Evolutionary conservation across 2,797 vertebrate genomes (phyloP), one percentile per base, ranked within the genome.

Genomic region (Alectoris magna): DNA sequence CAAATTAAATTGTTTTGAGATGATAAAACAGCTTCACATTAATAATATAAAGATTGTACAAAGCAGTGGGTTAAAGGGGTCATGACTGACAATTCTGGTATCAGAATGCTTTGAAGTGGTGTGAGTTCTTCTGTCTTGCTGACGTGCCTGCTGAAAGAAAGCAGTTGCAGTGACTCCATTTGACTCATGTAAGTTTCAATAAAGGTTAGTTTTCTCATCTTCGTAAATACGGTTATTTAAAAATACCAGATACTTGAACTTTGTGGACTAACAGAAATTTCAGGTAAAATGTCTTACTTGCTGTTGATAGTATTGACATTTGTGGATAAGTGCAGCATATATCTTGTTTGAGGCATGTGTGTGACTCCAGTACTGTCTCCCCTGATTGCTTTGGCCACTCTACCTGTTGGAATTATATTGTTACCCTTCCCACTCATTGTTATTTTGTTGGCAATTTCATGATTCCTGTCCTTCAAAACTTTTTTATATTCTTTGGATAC

Each of bases 291-390:
- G 5, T 62, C 83, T 94, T 13, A 48, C 7, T 43, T 60, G 22
- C 36, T 29, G 5, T 53, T 82, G 31, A 11, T 66, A 23, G 19
- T 17, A 4, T 5, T 80, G 36, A 23, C 0, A 0, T 0, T 1
- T 24, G 21, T 55, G 66, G 53, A 3, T 63, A 3, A 0, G 1
- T 36, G 13, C 49, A 63, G 63, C 55, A 69, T n/a, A 58, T 60
- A 5, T 83, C 19, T 56, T 1, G 0, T 55, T 74, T 63, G 27
- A 31, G 27, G 31, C 24, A 11, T 3, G 26, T 22, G 14, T 64
- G n/a, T 19, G 11, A 29, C 18, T 43, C 11, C 2, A 23, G 39
- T 31, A 14, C 55, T 60, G 26, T 36, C 82, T 74, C 17, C 26
- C 10, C 24, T 4, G 5, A 21, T 31, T 62, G 7, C 26, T 19